Base-by-base conservation (phyloP, 2,113 vertebrate species). In the Brachyhypopomus gauderio region DNA sequence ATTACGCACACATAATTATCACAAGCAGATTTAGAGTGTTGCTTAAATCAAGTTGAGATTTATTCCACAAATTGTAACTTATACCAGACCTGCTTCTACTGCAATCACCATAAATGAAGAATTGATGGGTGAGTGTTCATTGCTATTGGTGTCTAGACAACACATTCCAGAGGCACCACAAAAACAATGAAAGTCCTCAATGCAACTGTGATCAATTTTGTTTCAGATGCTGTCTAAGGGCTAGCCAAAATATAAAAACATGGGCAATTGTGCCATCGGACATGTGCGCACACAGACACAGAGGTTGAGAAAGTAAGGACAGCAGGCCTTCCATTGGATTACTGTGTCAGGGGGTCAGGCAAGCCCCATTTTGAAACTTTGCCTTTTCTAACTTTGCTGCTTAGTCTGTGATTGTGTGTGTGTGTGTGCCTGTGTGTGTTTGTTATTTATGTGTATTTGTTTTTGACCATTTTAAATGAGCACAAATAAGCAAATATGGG, bases 401-500 rank as follows among this genome's bases (percentile, higher is more conserved):
- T 64, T 30, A 14, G 0, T 66, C n/a, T 59, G 64, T 66, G 34
- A 77, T 67, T 77, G 45, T 70, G 34, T 70, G 64, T 38, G 64
- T 36, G 64, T 67, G 1, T 67, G 56, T 67, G 41, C 7, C 1
- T 9, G 41, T 9, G 38, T 38, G 38, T 7, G 38, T 38, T 3
- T 38, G 38, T 7, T n/a, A 41, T 41, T 6, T 41, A 9, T 41
- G 41, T 41, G 41, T 41, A 5, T 41, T 41, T 80, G 34, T 66
- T 64, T 59, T 17, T 2, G 20, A 30, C 72, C 58, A 64, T 22
- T 36, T 81, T 55, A 22, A 22, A 30, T 59, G 59, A 58, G 55
- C 71, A 16, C 56, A 72, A 30, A 30, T 22, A 84, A 79, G 80
- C 64, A 80, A 75, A 84, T 41, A 64, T 75, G 27, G 55, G 59